phyloP scores from a whole-genome alignment of 1,140 invertebrate genomes.

The Cylas formicarius region DNA sequence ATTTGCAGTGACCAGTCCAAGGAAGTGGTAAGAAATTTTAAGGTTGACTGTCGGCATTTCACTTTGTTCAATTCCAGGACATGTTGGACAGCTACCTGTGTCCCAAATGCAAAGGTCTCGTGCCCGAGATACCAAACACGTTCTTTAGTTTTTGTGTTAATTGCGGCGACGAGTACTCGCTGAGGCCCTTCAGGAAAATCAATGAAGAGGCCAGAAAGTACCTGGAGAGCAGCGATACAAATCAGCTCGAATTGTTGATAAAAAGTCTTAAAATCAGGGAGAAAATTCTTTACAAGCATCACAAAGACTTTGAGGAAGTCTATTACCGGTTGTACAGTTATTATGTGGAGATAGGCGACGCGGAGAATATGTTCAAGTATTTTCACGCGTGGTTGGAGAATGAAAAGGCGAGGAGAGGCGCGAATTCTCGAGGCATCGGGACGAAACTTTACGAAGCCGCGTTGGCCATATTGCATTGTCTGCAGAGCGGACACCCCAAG shows the following conservation, averaged over 20 bases:
- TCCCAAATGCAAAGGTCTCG: constrained; percentile 28
- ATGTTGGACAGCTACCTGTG: constrained; percentile 31
- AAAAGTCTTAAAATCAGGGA: constrained; percentile 27
- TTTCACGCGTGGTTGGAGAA: constrained; percentile 31
- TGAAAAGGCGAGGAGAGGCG: constrained; percentile 28
- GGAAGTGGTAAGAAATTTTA: constrained; percentile 27
- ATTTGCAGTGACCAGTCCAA: constrained; percentile 31
- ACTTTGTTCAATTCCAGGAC: constrained; percentile 23
- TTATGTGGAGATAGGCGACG: constrained; percentile 26
- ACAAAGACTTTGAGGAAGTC: constrained; percentile 31
- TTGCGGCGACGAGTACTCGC: constrained; percentile 26
- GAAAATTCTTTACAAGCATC: constrained; percentile 32
- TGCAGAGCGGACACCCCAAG: constrained; percentile 25
- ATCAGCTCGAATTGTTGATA: constrained; percentile 25
- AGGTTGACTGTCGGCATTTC: not conserved
- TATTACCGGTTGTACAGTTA: constrained; percentile 30
- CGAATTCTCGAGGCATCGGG: constrained; percentile 28
- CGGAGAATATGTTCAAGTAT: constrained; percentile 32
- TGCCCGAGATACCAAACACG: constrained; percentile 24
- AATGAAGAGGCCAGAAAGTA: constrained; percentile 31
- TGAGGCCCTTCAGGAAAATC: constrained; percentile 25
- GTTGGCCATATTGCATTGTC: constrained; percentile 29
- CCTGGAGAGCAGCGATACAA: constrained; percentile 27
- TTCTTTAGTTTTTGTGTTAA: constrained; percentile 22
- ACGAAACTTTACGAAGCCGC: constrained; percentile 31